These are phyloP conservation scores for Egretta garzetta DNA, from an alignment of 2,113 vertebrate genomes.

Conservation along the genomic window DNA sequence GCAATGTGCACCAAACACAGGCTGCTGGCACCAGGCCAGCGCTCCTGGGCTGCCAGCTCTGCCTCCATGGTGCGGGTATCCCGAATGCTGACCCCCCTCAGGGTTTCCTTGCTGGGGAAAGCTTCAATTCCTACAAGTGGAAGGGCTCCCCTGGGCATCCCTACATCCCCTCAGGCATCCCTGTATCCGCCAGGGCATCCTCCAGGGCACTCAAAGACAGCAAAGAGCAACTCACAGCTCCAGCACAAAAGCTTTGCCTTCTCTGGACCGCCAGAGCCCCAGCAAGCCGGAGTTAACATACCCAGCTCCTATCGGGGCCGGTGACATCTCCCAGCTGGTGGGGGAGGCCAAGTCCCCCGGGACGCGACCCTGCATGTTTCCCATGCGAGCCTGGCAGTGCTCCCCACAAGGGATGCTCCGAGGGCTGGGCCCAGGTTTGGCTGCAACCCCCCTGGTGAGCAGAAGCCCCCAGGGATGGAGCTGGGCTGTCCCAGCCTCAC, in stretches of 20 bases:
- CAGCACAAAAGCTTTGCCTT: background rate
- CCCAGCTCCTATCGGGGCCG: rapidly evolving
- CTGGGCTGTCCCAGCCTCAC: background rate
- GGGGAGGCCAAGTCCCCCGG: background rate
- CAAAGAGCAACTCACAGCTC: background rate
- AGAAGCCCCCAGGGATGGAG: background rate
- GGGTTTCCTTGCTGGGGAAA: background rate
- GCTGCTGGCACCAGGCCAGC: background rate
- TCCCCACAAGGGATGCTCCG: background rate
- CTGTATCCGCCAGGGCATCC: background rate
- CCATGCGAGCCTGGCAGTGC: background rate
- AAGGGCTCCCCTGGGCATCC: background rate
- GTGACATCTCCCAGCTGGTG: background rate
- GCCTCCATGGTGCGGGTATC: rapidly evolving
- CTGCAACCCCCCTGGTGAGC: background rate
- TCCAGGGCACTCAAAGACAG: background rate
- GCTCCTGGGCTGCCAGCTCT: background rate
- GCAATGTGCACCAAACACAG: background rate
- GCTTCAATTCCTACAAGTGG: background rate
- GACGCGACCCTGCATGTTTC: background rate
- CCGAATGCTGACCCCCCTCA: background rate
- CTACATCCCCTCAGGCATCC: background rate
- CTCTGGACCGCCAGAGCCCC: background rate
- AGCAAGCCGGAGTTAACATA: background rate
- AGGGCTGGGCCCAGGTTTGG: background rate